Evolutionary conservation across 2,888 invertebrate species (phyloP), one percentile per base, ranked within the genome.

Genomic region (Bembecia ichneumoniformis): DNA sequence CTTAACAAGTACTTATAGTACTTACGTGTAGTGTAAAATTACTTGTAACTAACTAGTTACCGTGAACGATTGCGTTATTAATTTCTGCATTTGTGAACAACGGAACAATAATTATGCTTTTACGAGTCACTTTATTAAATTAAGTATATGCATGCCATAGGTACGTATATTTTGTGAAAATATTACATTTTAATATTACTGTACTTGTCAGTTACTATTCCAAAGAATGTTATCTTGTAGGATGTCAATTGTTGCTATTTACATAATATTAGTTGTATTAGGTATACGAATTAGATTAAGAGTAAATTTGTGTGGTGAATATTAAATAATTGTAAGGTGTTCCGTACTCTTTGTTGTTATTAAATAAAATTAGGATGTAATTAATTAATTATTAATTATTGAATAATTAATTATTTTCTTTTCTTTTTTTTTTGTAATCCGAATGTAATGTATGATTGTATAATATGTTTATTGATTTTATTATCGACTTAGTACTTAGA

Each of bases 171-270:
- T 43, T 48, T 11, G n/a, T 48, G 9, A 48, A 14, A 20, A 28
- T 28, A 43, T 47, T 47, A 14, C 28, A 28, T 28, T 40, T 40
- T 40, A 40, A 40, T 40, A 40, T 40, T 40, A 40, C 14, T 40
- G 40, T 40, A 14, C 13, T 52, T 52, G 34, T 48, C 47, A 47
- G n/a, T 46, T 48, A 50, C 50, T 50, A 44, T 51, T 53, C 53
- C 45, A 20, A 11, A 46, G 16, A 46, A 46, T 17, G 5, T 43
- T 28, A 28, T 40, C 40, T 40, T 40, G 43, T 54, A 50, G 48
- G 47, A 45, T 46, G 47, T 43, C 53, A 53, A 52, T 51, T 52
- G 49, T 53, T 53, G 40, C 40, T 40, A 40, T 40, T 40, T 40
- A 40, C 11, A 40, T 40, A n/a, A 40, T n/a, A 13, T 10, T 40